Conservation (phyloP, 2,888 invertebrate genomes). For the Cactoblastis cactorum region DNA sequence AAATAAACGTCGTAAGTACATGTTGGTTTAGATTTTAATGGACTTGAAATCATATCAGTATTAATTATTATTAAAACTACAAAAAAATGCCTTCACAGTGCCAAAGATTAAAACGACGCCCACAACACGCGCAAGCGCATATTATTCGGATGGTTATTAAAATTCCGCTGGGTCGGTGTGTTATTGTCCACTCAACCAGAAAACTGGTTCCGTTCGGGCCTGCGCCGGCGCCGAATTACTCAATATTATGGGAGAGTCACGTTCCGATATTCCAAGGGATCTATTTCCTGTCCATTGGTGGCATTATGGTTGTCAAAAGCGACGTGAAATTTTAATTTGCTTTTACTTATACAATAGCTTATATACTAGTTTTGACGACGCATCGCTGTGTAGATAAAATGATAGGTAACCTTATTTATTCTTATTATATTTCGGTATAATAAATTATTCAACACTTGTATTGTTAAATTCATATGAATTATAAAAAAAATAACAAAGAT, state of each 20-base stretch:
- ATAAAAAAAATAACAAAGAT: too few species aligned
- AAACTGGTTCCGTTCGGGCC: constrained; percentile 53
- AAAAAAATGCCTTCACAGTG: not conserved
- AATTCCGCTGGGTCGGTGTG: constrained; percentile 40
- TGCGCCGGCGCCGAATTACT: constrained; percentile 38
- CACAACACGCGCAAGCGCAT: not conserved
- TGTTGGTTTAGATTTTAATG: too few species aligned
- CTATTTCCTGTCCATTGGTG: not conserved
- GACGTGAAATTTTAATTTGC: too few species aligned
- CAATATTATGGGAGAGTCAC: constrained; percentile 19
- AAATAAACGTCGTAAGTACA: too few species aligned
- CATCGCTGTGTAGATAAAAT: too few species aligned
- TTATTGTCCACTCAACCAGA: constrained; percentile 55
- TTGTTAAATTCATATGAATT: too few species aligned
- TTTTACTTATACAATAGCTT: too few species aligned
- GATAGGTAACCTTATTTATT: too few species aligned
- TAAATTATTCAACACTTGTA: too few species aligned
- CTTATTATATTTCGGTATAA: too few species aligned
- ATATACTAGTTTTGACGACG: too few species aligned
- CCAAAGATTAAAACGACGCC: not conserved
- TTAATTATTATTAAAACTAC: not conserved
- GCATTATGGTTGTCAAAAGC: not conserved
- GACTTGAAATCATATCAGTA: too few species aligned
- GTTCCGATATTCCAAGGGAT: constrained; percentile 10
- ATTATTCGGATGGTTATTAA: constrained; percentile 23